Percentiles rank a stretch among this genome's conserved stretches.
Conservation (phyloP, 2,797 vertebrate species). For the Enteromius afrohamiltoni region DNA sequence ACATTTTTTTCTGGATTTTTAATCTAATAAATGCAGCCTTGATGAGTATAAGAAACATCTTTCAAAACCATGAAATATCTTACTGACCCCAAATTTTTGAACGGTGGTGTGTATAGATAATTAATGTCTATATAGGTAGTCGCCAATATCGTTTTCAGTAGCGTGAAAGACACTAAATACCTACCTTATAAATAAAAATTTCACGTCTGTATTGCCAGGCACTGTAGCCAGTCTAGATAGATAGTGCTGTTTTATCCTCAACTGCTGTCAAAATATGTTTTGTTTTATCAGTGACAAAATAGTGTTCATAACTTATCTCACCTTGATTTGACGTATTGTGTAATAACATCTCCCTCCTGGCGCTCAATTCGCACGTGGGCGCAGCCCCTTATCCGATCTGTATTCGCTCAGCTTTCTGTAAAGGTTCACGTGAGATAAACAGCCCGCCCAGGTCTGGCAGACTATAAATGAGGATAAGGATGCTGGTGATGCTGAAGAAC, state of each 20-base stretch:
- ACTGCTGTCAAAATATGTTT: not conserved
- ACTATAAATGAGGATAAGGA: slow-evolving; percentile 28
- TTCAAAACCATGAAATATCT: no score
- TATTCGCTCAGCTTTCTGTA: not conserved
- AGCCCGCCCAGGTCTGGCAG: slow-evolving; percentile 9
- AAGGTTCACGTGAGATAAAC: slow-evolving; percentile 31
- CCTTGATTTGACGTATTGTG: not conserved
- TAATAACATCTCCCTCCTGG: no score
- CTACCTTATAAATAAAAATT: no score
- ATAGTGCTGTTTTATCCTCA: not conserved
- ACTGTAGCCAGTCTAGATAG: not conserved
- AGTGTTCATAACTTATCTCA: not conserved
- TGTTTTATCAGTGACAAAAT: not conserved
- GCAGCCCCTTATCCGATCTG: not conserved
- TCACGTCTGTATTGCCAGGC: no score
- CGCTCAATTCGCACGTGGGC: not conserved
- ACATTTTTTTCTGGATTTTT: no score
- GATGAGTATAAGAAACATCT: no score
- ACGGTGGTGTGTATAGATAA: no score
- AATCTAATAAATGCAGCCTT: no score
- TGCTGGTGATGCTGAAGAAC: slow-evolving; percentile 1
- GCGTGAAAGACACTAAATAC: no score
- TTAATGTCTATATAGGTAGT: not conserved
- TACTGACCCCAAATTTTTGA: no score
- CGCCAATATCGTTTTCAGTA: no score